Evolutionary conservation across 1,140 invertebrate genomes (phyloP).

Genomic region (Drosophila parvula): DNA sequence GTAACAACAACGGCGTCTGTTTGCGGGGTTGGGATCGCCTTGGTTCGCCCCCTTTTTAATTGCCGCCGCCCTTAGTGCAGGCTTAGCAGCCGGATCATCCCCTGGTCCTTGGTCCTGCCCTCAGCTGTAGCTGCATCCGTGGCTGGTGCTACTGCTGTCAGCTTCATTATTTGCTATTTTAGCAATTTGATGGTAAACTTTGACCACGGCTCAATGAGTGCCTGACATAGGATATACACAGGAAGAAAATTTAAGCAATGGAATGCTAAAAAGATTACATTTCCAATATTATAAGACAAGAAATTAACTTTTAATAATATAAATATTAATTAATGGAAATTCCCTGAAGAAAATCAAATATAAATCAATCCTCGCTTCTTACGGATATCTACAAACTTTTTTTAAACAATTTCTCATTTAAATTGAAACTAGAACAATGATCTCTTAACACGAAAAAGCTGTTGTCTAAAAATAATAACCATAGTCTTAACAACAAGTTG

Average conservation of each 20-base stretch:
- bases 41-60: conserved; percentile 63
- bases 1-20: conserved; percentile 60
- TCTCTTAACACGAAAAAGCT: neutral
- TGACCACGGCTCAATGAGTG: conserved; percentile 61
- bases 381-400: too few species aligned
- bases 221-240: conserved; percentile 41
- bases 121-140: neutral
- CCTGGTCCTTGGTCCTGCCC: conserved; percentile 23
- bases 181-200: conserved; percentile 81
- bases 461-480: neutral
- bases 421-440: neutral
- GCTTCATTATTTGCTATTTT: conserved; percentile 82
- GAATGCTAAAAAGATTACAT: neutral
- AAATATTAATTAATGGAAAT: too few species aligned
- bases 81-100: conserved; percentile 77
- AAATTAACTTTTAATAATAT: too few species aligned
- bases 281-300: neutral
- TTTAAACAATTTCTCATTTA: neutral
- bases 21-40: conserved; percentile 14
- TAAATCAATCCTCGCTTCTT: too few species aligned
- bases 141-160: conserved; percentile 58
- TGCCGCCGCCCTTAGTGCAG: conserved; percentile 58
- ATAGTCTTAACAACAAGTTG: neutral
- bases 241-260: neutral
- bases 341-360: too few species aligned